These are phyloP conservation scores for Garra rufa DNA, from an alignment of 2,113 vertebrate genomes.

Conservation along the genomic window DNA sequence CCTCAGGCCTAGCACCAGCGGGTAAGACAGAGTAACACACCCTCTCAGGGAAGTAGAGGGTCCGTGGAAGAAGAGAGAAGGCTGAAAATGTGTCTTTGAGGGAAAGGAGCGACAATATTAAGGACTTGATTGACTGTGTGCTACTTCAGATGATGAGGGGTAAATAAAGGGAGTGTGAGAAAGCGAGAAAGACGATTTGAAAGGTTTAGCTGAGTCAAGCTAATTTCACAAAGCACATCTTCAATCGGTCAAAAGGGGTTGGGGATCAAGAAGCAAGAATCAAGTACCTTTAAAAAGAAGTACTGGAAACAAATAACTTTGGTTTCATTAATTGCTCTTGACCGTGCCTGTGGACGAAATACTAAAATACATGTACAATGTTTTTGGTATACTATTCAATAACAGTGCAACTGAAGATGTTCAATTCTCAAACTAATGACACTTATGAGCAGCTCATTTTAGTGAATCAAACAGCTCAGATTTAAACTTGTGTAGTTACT, in stretches of 20 bases:
- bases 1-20: slow-evolving; percentile 1
- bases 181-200: background rate
- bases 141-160: background rate
- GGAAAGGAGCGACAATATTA: slow-evolving; percentile 17
- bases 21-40: slow-evolving; percentile 29
- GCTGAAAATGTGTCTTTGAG: slow-evolving; percentile 54
- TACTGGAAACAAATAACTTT: background rate
- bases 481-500: background rate
- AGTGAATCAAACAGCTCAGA: background rate
- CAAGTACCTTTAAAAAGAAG: background rate
- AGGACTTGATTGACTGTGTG: slow-evolving; percentile 8
- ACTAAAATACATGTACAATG: background rate
- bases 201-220: background rate
- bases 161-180: slow-evolving; percentile 9
- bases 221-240: background rate
- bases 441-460: background rate
- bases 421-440: background rate
- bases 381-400: background rate
- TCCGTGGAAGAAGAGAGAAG: slow-evolving; percentile 53
- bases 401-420: background rate
- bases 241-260: background rate
- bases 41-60: slow-evolving; percentile 36
- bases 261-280: background rate
- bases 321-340: background rate
- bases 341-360: background rate